These are phyloP conservation scores for Thomomys bottae DNA, from an alignment of 2,113 vertebrate species.

Conservation along the genomic window DNA sequence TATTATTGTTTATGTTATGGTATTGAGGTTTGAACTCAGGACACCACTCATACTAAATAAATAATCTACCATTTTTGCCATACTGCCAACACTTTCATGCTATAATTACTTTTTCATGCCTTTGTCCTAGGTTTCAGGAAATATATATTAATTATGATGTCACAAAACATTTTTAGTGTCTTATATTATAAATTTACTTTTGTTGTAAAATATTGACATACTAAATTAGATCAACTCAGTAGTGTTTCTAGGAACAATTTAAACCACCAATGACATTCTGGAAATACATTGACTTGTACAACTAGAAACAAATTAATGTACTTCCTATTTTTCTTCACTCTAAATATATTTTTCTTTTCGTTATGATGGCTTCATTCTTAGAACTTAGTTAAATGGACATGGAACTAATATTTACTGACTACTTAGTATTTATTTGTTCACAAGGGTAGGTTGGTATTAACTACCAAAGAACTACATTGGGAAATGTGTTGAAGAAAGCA, in stretches of 20 bases:
- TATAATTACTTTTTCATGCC: too few relatives aligned
- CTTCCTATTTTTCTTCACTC: not conserved
- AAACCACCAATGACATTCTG: constrained; percentile 17
- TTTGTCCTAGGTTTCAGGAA: not conserved
- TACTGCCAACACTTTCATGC: too few relatives aligned
- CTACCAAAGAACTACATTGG: not conserved
- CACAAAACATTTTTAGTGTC: constrained; percentile 50
- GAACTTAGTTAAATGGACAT: not conserved
- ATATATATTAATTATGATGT: constrained; percentile 17
- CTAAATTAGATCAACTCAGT: constrained; percentile 12
- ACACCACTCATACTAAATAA: too few relatives aligned
- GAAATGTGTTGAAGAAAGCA: not conserved
- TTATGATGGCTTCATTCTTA: not conserved
- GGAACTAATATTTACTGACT: not conserved
- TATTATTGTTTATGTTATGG: too few relatives aligned
- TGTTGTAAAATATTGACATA: not conserved
- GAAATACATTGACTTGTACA: not conserved
- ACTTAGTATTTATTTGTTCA: not conserved
- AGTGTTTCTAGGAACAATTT: constrained; percentile 5
- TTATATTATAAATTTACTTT: constrained; percentile 39
- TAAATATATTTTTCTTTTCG: not conserved
- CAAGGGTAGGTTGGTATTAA: not conserved
- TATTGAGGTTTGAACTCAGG: too few relatives aligned
- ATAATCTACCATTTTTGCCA: too few relatives aligned
- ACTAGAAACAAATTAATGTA: not conserved